These are phyloP conservation scores for Gymnogyps californianus DNA, from an alignment of 2,113 vertebrate genomes.

Conservation along the genomic window DNA sequence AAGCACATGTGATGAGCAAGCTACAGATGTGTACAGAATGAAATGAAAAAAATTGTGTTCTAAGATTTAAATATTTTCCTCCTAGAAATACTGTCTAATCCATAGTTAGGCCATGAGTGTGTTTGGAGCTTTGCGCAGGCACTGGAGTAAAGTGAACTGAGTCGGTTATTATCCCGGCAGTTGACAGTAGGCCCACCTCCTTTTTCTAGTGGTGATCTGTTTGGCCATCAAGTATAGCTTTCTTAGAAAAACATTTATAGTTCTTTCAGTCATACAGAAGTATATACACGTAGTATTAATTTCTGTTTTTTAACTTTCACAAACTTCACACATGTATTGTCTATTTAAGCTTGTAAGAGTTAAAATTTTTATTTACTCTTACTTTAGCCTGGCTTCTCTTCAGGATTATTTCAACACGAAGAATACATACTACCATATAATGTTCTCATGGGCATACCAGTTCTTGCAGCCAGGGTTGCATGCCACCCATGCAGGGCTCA, in stretches of 20 bases:
- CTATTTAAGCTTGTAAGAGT: neutral
- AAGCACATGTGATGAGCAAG: neutral
- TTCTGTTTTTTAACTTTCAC: neutral
- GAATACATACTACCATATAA: neutral
- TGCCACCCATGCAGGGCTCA: neutral
- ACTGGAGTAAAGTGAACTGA: neutral
- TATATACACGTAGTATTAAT: neutral
- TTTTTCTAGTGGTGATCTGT: neutral
- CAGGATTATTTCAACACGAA: neutral
- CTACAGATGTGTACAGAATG: neutral
- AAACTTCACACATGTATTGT: accelerated
- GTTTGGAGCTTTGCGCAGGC: neutral
- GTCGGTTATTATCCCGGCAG: neutral
- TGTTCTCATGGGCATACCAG: neutral
- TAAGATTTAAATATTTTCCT: neutral
- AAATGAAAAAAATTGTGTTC: neutral
- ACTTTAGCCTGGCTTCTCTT: neutral
- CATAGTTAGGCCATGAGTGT: neutral
- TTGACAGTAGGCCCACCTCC: neutral
- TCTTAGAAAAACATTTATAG: neutral
- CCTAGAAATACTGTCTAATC: neutral
- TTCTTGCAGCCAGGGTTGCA: neutral
- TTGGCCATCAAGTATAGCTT: neutral
- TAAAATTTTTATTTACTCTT: neutral
- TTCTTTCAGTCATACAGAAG: neutral